Evolutionary conservation across 2,888 invertebrate species (phyloP).

Genomic region (Idaea straminata): DNA sequence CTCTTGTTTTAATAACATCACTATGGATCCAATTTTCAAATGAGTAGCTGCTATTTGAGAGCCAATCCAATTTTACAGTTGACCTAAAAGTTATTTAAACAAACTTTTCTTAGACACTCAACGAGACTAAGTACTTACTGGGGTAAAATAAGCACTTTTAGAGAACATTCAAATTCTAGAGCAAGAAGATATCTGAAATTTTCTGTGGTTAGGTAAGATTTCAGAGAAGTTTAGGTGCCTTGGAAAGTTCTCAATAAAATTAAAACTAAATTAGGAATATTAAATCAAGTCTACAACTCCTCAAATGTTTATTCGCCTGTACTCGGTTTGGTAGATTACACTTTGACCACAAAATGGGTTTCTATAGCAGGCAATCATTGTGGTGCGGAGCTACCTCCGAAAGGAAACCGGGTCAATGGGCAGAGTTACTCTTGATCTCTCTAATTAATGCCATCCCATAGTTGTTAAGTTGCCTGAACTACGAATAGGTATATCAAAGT

Average conservation of each 20-base stretch:
- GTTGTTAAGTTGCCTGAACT: neutral
- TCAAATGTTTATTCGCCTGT: neutral
- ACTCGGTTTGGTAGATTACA: neutral
- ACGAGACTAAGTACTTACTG: conserved; percentile 1
- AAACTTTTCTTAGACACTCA: neutral
- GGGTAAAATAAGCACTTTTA: neutral
- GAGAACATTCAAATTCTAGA: conserved; percentile 1
- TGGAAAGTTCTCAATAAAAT: neutral
- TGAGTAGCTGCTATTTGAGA: neutral
- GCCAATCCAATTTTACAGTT: neutral
- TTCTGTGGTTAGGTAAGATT: neutral
- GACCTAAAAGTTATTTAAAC: neutral
- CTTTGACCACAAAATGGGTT: conserved; percentile 1
- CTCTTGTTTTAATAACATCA: conserved; percentile 12
- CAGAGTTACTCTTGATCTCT: neutral
- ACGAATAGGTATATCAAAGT: neutral
- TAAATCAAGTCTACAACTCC: neutral
- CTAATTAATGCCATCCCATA: neutral
- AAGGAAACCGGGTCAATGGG: neutral
- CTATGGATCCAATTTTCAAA: neutral
- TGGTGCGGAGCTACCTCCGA: neutral
- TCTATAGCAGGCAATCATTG: neutral
- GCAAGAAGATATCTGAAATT: neutral
- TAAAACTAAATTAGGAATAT: neutral
- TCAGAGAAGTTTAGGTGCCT: neutral